Conservation (phyloP, 1,140 invertebrate species). For the Bombus vancouverensis region DNA sequence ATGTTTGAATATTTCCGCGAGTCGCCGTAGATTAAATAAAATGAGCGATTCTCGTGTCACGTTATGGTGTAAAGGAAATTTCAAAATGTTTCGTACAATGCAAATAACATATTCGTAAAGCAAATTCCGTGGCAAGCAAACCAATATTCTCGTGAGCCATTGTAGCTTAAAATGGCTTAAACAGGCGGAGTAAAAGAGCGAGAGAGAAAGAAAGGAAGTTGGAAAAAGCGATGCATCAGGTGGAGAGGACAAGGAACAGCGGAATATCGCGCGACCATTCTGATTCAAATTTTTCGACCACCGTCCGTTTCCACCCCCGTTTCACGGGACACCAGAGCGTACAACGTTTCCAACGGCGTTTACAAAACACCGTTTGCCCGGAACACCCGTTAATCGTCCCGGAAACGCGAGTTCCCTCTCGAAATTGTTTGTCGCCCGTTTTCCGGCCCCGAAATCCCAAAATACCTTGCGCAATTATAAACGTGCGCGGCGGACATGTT, state of each 20-base stretch:
- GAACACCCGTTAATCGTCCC: conserved; percentile 58
- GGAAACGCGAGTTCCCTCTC: conserved; percentile 50
- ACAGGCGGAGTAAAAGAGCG: neutral
- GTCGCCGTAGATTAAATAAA: no score
- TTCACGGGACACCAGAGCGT: neutral
- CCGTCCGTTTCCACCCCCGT: conserved; percentile 23
- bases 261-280: conserved; percentile 66
- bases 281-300: conserved; percentile 78
- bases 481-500: neutral
- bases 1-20: no score
- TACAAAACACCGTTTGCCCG: conserved; percentile 54
- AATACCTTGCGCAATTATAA: neutral
- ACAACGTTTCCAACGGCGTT: conserved; percentile 43
- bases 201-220: neutral
- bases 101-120: no score
- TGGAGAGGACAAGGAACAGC: neutral
- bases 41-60: no score
- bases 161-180: no score
- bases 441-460: conserved; percentile 22
- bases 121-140: no score
- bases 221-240: conserved; percentile 5
- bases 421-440: conserved; percentile 38
- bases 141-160: no score
- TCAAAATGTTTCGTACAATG: no score
- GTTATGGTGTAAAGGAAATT: no score